phyloP scores from a whole-genome alignment of 2,113 vertebrate species.

The Ophthalmotilapia sp. region DNA sequence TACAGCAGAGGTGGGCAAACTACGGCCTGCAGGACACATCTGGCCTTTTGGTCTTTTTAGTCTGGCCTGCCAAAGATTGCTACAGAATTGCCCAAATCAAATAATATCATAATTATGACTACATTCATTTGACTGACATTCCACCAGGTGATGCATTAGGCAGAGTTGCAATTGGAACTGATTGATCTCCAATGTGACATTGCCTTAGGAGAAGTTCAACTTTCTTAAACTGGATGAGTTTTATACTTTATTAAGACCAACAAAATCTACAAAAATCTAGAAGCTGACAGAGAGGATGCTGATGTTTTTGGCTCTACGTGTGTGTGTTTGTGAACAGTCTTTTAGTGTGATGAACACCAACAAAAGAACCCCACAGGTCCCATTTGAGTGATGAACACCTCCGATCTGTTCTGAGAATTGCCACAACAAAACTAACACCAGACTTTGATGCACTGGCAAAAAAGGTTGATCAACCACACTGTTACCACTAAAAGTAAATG shows the following conservation, averaged over 20 bases:
- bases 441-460: slow-evolving; percentile 1
- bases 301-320: neutral
- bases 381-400: neutral
- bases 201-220: neutral
- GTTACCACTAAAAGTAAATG: neutral
- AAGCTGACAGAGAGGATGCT: neutral
- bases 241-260: neutral
- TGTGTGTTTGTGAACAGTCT: neutral
- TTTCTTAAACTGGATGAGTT: neutral
- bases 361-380: neutral
- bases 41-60: neutral
- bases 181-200: neutral
- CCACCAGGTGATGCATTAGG: neutral
- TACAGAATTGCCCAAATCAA: neutral
- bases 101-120: neutral
- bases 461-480: slow-evolving; percentile 6
- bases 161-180: neutral
- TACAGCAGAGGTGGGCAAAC: neutral
- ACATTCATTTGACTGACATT: neutral
- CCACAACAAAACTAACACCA: neutral
- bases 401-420: neutral
- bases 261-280: neutral
- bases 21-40: neutral
- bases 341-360: neutral
- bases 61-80: neutral